phyloP scores from a whole-genome alignment of 2,888 invertebrate species.

The Drosophila anceps region DNA sequence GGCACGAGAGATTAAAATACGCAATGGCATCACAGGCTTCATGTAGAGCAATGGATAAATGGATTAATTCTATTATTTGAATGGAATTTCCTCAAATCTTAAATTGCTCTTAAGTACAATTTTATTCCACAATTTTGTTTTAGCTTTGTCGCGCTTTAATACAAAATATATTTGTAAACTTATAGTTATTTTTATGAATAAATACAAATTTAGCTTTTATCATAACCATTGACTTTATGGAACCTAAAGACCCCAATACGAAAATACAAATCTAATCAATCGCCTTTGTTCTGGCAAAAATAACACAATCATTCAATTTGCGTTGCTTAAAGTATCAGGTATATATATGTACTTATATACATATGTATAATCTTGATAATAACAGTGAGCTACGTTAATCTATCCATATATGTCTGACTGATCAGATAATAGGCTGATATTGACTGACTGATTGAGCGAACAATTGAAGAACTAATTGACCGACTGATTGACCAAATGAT shows the following conservation, averaged over 20 bases:
- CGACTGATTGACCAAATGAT: neutral
- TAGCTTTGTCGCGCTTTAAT: conserved; percentile 21
- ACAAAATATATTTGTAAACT: conserved; percentile 12
- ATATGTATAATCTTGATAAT: neutral
- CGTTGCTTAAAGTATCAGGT: conserved; percentile 4
- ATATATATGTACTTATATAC: neutral
- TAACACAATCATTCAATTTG: conserved; percentile 14
- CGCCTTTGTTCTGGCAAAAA: conserved; percentile 15
- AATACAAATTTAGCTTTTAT: conserved; percentile 37
- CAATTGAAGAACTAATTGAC: neutral
- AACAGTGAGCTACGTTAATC: neutral
- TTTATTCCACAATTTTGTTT: conserved; percentile 9
- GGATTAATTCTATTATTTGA: neutral
- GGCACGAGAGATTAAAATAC: conserved; percentile 84
- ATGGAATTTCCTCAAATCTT: conserved; percentile 11
- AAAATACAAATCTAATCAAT: conserved; percentile 41
- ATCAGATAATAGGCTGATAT: neutral
- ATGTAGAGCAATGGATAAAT: conserved; percentile 56
- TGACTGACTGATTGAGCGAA: neutral
- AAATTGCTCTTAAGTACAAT: conserved; percentile 38
- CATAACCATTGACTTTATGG: neutral
- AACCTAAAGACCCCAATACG: neutral
- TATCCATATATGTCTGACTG: neutral
- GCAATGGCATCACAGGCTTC: conserved; percentile 83
- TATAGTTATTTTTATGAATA: conserved; percentile 38